Conservation (phyloP, 2,888 invertebrate species). For the Agrochola litura region DNA sequence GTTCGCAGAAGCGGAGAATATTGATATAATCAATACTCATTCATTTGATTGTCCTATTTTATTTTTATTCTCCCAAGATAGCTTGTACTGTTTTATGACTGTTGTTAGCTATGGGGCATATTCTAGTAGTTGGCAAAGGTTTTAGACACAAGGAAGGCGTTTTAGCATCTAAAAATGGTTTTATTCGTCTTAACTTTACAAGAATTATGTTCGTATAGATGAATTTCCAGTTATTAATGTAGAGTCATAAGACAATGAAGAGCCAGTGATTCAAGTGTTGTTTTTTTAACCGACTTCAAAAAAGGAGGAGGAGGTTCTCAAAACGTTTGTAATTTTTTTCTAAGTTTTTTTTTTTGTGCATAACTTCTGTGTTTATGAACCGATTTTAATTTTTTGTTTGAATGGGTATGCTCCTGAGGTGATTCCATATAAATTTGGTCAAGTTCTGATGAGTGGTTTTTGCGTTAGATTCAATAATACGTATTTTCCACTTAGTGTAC, state of each 20-base stretch:
- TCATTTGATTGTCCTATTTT: slow-evolving; percentile 4
- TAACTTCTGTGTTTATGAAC: too few species aligned
- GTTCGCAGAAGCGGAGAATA: not conserved
- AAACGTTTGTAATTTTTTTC: too few species aligned
- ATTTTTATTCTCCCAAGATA: not conserved
- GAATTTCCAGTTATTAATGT: not conserved
- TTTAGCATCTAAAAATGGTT: not conserved
- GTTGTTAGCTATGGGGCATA: not conserved
- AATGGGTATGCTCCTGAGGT: too few species aligned
- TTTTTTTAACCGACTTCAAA: too few species aligned
- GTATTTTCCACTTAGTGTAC: too few species aligned
- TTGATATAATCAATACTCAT: slow-evolving; percentile 4
- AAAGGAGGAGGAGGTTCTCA: too few species aligned
- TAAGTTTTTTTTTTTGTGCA: too few species aligned
- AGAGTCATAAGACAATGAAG: not conserved
- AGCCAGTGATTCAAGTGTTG: too few species aligned
- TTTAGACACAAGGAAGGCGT: not conserved
- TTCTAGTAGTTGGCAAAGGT: slow-evolving; percentile 1
- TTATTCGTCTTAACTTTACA: not conserved
- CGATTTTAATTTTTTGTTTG: too few species aligned
- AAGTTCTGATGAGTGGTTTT: too few species aligned
- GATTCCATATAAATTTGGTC: too few species aligned
- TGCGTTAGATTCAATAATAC: too few species aligned
- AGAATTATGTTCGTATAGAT: not conserved
- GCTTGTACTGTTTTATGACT: not conserved